Base-by-base conservation (phyloP, 1,140 invertebrate genomes). In the Drosophila asahinai region DNA sequence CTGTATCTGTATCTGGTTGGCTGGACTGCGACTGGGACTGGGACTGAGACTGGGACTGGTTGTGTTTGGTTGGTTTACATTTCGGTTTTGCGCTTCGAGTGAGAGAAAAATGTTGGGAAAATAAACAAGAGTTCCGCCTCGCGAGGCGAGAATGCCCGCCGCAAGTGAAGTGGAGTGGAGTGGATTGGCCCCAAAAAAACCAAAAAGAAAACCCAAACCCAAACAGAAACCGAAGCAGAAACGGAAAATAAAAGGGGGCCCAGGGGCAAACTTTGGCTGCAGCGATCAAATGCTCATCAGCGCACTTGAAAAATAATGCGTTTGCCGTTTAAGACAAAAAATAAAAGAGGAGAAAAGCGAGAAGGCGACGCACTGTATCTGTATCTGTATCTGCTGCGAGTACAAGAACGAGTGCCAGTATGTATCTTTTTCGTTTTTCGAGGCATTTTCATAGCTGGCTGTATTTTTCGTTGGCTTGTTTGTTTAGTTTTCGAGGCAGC, bases 261-360 rank as follows among this genome's bases (percentile, higher is more conserved):
- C 64, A 49, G 36, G 19, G 25, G 38, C 57, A 64, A 54, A 70
- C 51, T 75, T 79, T 84, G 81, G 66, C 63, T 82, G 76, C 86
- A 74, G 72, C 82, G 84, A 90, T 90, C 86, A 90, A 90, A 90
- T 90, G 81, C 86, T 90, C 86, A 90, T 90, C 86, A 90, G 86
- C 86, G 86, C 81, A 90, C 86, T 90, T 90, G 86, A 90, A 90
- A 83, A 90, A 74, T 84, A 84, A 89, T 89, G 81, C 84, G 81
- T 81, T 55, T 60, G 80, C 78, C 81, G 66, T 55, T 63, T 80
- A 78, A 83, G 79, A 70, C 77, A 80, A 63, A 81, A 67, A 38
- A 36, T 12, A 55, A 40, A 40, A 38, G 33, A 55, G 30, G 3
- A 11, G 33, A 36, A 36, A 36, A 11, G 33, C 27, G 27, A 27